These are phyloP conservation scores for Augiades crinisus DNA, from an alignment of 2,888 invertebrate genomes.

Conservation along the genomic window DNA sequence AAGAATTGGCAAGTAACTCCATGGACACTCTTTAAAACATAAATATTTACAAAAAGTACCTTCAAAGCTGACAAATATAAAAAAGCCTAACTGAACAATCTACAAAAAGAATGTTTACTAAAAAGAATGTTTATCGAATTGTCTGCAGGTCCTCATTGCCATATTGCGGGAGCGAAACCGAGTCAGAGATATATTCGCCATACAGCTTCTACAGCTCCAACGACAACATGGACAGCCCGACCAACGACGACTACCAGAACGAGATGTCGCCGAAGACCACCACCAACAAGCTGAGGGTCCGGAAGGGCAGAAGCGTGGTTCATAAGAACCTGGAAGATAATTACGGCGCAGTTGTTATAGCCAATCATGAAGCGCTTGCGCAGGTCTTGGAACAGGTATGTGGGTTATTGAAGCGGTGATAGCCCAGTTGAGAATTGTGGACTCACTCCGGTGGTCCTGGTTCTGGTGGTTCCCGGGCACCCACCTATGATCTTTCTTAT, in stretches of 20 bases:
- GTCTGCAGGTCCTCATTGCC: conserved; percentile 87
- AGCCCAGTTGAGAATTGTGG: too few relatives aligned
- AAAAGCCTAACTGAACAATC: too few relatives aligned
- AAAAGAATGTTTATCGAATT: too few relatives aligned
- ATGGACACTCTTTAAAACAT: too few relatives aligned
- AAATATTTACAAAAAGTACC: too few relatives aligned
- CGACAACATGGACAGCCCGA: conserved; percentile 75
- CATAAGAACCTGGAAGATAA: conserved; percentile 94
- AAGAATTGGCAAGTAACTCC: too few relatives aligned
- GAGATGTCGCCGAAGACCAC: conserved; percentile 71
- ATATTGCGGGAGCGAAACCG: conserved; percentile 91
- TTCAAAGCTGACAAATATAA: too few relatives aligned
- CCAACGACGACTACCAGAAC: conserved; percentile 67
- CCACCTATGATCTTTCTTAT: too few relatives aligned
- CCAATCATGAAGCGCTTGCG: conserved; percentile 94
- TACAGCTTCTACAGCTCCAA: conserved; percentile 87
- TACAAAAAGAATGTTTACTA: too few relatives aligned
- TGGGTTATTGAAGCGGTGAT: conserved; percentile 26
- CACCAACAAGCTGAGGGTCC: conserved; percentile 85
- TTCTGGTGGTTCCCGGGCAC: too few relatives aligned
- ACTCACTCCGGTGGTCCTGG: too few relatives aligned
- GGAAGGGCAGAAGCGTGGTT: conserved; percentile 91
- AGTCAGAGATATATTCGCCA: conserved; percentile 91
- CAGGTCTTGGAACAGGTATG: conserved; percentile 93
- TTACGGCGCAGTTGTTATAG: conserved; percentile 93